These are phyloP conservation scores for Plebejus melissa DNA, from an alignment of 2,888 invertebrate species.

Conservation along the genomic window DNA sequence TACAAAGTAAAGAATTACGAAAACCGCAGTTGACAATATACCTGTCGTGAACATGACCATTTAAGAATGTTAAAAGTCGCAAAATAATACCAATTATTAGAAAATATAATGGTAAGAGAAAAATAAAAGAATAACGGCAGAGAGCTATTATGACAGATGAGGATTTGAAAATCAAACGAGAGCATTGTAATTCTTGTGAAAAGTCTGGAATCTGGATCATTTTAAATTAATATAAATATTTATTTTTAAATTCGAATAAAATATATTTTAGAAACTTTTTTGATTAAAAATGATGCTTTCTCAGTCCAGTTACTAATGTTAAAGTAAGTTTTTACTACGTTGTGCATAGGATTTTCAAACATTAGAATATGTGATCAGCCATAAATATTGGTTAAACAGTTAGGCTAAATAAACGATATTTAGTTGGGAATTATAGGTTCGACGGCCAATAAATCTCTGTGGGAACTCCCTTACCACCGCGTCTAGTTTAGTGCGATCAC, in stretches of 20 bases:
- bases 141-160: background rate
- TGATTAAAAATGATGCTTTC: no score
- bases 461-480: constrained; percentile 36
- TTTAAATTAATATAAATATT: no score
- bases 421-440: constrained; percentile 38
- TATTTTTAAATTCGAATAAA: no score
- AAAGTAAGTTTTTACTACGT: background rate
- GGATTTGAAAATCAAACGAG: background rate
- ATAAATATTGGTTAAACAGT: constrained; percentile 38
- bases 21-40: background rate
- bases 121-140: background rate
- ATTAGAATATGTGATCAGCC: constrained; percentile 33
- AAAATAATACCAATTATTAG: background rate
- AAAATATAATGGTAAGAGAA: background rate
- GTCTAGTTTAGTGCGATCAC: constrained; percentile 44
- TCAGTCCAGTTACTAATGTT: background rate
- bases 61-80: background rate
- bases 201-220: no score
- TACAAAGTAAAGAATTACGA: constrained; percentile 10
- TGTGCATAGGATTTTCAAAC: background rate
- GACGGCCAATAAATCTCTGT: constrained; percentile 39
- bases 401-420: constrained; percentile 39
- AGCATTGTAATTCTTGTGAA: background rate
- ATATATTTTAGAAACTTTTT: no score
- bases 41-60: background rate